phyloP scores from a whole-genome alignment of 1,140 invertebrate genomes.

The Drosophila melanogaster region Release_6_plus_ISO1_MT NT_033779.5:18806001-18806500 shows the following conservation, averaged over 20 bases:
- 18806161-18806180: constrained; percentile 24
- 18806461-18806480: background rate
- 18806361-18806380: constrained; percentile 75
- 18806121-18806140: constrained; percentile 27
- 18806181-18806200: constrained; percentile 36
- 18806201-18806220: constrained; percentile 45
- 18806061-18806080: constrained; percentile 82
- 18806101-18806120: constrained; percentile 55
- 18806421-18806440: constrained; percentile 78
- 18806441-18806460: constrained; percentile 47
- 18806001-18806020: constrained; percentile 41
- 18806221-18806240: constrained; percentile 60
- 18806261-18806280: background rate
- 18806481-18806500: constrained; percentile 40
- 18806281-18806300: background rate
- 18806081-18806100: constrained; percentile 72
- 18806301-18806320: constrained; percentile 1
- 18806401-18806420: constrained; percentile 47
- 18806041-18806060: constrained; percentile 76
- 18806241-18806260: constrained; percentile 14
- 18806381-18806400: constrained; percentile 51
- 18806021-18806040: constrained; percentile 74
- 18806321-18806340: constrained; percentile 52
- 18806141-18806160: constrained; percentile 2
- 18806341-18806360: constrained; percentile 77